phyloP scores from a whole-genome alignment of 2,797 vertebrate species.

The Hoplostethus mediterraneus region DNA sequence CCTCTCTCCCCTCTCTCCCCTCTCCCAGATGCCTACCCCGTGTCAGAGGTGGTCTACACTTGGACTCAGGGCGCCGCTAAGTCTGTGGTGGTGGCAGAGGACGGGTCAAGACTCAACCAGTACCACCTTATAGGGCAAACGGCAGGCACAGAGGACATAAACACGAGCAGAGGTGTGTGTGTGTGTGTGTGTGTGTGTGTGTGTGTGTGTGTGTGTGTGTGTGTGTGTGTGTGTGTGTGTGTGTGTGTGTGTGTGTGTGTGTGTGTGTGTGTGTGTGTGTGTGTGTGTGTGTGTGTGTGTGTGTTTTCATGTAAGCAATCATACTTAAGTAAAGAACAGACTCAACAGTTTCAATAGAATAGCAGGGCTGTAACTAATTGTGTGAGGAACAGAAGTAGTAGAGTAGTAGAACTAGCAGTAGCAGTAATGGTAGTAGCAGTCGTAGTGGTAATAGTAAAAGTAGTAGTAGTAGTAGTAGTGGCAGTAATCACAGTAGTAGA shows the following conservation, averaged over 20 bases:
- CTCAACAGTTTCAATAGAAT: no score
- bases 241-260: neutral
- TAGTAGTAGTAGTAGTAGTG: no score
- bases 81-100: conserved; percentile 95
- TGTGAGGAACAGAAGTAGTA: no score
- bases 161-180: conserved; percentile 92
- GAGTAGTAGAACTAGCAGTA: no score
- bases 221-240: conserved; percentile 69
- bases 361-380: no score
- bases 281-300: neutral
- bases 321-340: neutral
- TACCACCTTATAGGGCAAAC: conserved; percentile 95
- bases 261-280: conserved; percentile 69
- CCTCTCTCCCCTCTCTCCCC: neutral
- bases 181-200: neutral
- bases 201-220: neutral
- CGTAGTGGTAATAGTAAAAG: no score
- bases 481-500: no score
- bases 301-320: neutral
- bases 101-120: conserved; percentile 96
- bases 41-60: conserved; percentile 95
- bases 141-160: conserved; percentile 92
- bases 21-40: conserved; percentile 94
- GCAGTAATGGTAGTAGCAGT: no score
- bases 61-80: conserved; percentile 91